Conservation (phyloP, 2,797 vertebrate species). For the Rhabdomys pumilio region DNA sequence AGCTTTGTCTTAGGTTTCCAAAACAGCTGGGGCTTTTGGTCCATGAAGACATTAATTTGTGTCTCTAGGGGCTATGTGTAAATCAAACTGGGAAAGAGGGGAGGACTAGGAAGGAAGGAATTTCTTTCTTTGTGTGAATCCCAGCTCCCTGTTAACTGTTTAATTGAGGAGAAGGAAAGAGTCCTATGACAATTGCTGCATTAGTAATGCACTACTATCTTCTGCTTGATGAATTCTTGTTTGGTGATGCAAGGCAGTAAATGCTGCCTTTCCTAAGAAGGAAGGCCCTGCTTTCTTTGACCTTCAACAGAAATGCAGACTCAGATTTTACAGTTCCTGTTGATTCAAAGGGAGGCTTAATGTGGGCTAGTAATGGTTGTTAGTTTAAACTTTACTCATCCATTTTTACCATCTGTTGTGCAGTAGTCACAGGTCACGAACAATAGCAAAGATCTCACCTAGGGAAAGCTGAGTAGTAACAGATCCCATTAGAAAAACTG, state of each 20-base stretch:
- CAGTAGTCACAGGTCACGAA: conserved; percentile 67
- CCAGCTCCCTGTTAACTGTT: conserved; percentile 79
- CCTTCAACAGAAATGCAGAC: conserved; percentile 70
- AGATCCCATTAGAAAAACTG: conserved; percentile 67
- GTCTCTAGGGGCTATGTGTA: conserved; percentile 81
- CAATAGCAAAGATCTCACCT: conserved; percentile 70
- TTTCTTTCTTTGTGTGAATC: conserved; percentile 81
- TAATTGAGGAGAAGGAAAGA: conserved; percentile 82
- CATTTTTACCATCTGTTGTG: conserved; percentile 78
- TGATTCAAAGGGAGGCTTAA: conserved; percentile 75
- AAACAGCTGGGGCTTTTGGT: conserved; percentile 85
- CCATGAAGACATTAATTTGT: conserved; percentile 82
- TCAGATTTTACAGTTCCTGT: conserved; percentile 81
- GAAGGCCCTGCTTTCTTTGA: conserved; percentile 75
- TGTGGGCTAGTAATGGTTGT: conserved; percentile 71
- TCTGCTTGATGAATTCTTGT: conserved; percentile 77
- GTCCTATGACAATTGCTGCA: conserved; percentile 80
- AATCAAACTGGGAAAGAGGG: conserved; percentile 79
- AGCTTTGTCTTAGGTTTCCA: conserved; percentile 82
- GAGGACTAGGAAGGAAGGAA: conserved; percentile 39
- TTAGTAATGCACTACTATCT: conserved; percentile 79
- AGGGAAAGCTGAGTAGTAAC: conserved; percentile 63
- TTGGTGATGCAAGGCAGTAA: conserved; percentile 73
- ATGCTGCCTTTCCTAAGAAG: conserved; percentile 60
- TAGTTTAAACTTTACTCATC: conserved; percentile 76